Percentiles rank a stretch among this genome's conserved stretches.
Conservation (phyloP, 2,888 invertebrate species). For the Macrostomum cliftonense region DNA sequence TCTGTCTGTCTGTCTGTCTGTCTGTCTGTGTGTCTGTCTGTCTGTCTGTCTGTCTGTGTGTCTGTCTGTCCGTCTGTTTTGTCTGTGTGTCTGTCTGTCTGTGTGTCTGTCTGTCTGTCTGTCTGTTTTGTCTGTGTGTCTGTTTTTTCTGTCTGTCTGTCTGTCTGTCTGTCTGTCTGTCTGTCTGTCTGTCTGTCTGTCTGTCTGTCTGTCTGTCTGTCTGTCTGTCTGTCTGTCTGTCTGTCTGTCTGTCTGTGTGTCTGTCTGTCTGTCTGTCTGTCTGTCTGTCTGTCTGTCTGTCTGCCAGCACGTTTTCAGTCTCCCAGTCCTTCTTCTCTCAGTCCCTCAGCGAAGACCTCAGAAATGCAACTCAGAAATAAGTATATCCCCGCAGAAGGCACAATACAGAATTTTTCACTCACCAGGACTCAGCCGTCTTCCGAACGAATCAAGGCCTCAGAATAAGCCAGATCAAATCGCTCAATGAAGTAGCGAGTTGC, state of each 20-base stretch:
- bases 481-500: too few species aligned
- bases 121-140: background rate
- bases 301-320: too few species aligned
- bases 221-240: background rate
- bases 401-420: too few species aligned
- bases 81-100: background rate
- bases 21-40: background rate
- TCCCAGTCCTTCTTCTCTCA: too few species aligned
- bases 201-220: background rate
- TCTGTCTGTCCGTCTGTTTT: background rate
- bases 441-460: too few species aligned
- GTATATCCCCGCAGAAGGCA: too few species aligned
- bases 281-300: too few species aligned
- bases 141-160: background rate
- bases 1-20: constrained; percentile 1
- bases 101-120: background rate
- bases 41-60: background rate
- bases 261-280: too few species aligned
- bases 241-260: background rate
- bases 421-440: too few species aligned
- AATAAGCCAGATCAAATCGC: too few species aligned
- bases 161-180: background rate
- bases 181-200: background rate
- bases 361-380: too few species aligned
- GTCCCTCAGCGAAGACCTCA: too few species aligned